Base-by-base conservation (phyloP, 2,113 vertebrate genomes). In the Pachyramphus minor region DNA sequence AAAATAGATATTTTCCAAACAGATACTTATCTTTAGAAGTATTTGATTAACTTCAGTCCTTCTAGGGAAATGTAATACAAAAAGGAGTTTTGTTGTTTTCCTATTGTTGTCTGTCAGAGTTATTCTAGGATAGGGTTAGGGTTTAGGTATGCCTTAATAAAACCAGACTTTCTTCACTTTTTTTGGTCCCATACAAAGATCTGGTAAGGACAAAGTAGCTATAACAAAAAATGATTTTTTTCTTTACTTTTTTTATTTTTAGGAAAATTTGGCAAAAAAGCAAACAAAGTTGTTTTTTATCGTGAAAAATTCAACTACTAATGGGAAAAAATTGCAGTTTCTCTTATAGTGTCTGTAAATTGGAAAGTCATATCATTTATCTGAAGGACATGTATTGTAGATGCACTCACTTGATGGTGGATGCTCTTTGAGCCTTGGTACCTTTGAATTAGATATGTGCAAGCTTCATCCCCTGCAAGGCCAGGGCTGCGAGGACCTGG, bases 361-460 rank as follows among this genome's bases (percentile, higher is more conserved):
- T 53, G 17, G 12, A 7, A 85, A 22, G 12, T 50, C 20, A 53
- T 13, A 3, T 1, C 18, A 63, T 59, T 17, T 3, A 3, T 9
- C 25, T 33, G 58, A 62, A n/a, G 9, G 1, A 3, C 7, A 2
- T 2, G 9, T 55, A 35, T 14, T 1, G 2, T 63, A 2, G 4
- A 8, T 7, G 23, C 0, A 0, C 7, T 45, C 3, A 1, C 8
- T 12, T 23, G 18, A 2, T 16, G 30, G 25, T 17, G 23, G 17
- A 3, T 18, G 45, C 21, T 41, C 22, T 39, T 55, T 2, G 5
- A 75, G 25, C 58, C 52, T 53, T 0, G 0, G 12, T 30, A 31
- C 14, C 30, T 41, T 52, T 6, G 10, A 21, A 49, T 42, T 20
- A 8, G 12, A 14, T 10, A 2, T 5, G 1, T 1, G 15, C 5